Base-by-base conservation (phyloP, 2,113 vertebrate genomes). In the Diadophis punctatus region DNA sequence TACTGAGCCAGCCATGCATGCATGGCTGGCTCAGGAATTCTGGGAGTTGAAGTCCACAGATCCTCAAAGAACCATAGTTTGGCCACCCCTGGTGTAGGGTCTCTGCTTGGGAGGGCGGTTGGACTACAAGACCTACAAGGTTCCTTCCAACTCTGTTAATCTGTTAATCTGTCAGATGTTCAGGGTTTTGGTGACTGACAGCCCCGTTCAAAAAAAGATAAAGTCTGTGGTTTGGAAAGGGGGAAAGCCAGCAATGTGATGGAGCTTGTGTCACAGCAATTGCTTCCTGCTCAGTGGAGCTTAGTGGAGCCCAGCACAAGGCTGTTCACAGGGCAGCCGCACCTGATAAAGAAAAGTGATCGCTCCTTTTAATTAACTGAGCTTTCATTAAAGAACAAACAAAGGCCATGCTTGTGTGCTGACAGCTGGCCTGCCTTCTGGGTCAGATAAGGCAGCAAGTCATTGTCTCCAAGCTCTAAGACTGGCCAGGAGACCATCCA, bases 401-500 rank as follows among this genome's bases (percentile, higher is more conserved):
- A 97, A 96, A 96, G 95, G 93, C 93, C 95, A 86, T 88, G 93
- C 94, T 96, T 96, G 95, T 94, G 87, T 92, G 93, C 94, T 97
- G 96, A 96, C 94, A 96, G 91, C 93, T 96, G 91, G 95, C 93
- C 92, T 93, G 95, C 95, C 96, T 96, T 96, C 95, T 96, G 95
- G 95, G 94, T 96, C 94, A 95, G 94, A 95, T 97, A 97, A 96
- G 92, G 91, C 94, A 93, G 90, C 92, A 49, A 95, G 92, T 95
- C 95, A 95, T 93, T 96, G 91, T 96, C 94, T 94, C 84, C 74
- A 92, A 92, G 94, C 91, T 93, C 68, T 20, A 95, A 95, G 92
- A 91, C 93, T 88, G 93, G 91, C 90, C 93, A 95, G 93, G 92
- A 94, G 96, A 93, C 93, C 89, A 84, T 95, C 93, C 89, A 95